Evolutionary conservation across 2,797 vertebrate genomes (phyloP), one percentile per base, ranked within the genome.

Genomic region (Cottoperca gobio): DNA sequence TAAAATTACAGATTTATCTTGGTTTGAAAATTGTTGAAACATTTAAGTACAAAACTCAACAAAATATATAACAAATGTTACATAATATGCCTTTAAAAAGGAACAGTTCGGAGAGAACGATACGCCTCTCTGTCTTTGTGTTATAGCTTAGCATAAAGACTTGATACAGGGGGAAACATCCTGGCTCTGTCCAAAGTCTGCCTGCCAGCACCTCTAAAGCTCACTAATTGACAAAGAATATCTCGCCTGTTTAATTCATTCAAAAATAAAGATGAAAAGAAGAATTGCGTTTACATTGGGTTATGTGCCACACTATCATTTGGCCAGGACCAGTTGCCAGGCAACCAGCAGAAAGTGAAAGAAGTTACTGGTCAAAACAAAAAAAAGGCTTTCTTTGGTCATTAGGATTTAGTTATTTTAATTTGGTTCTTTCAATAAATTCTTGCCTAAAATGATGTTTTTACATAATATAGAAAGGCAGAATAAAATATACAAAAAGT

Each of bases 301-400:
- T 67, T 24, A 19, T 59, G 63, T 24, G 52, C 31, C 46, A 58
- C 16, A 40, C 14, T 40, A n/a, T 62, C 28, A 23, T 52, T 43
- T 49, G 40, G 23, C 14, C 37, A 35, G 31, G 21, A 62, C 68
- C 68, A 76, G 75, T 84, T 86, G 81, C 81, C 33, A 73, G 39
- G 85, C 70, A 87, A 84, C 78, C 35, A 24, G 16, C 2, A 3
- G 65, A 73, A 26, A 65, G 54, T 73, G 7, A n/a, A 57, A 24
- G 17, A 55, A 62, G 59, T 60, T 58, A 59, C 43, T 54, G 40
- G 35, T 48, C 12, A 64, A 61, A 65, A 43, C 57, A 49, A 35
- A 19, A 43, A 49, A 23, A 23, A 24, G 28, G 13, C 19, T 37
- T 53, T 21, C 19, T 45, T 26, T 39, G 2, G 8, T 59, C n/a